Conservation (phyloP, 2,797 vertebrate species). For the Lutjanus argentimaculatus region DNA sequence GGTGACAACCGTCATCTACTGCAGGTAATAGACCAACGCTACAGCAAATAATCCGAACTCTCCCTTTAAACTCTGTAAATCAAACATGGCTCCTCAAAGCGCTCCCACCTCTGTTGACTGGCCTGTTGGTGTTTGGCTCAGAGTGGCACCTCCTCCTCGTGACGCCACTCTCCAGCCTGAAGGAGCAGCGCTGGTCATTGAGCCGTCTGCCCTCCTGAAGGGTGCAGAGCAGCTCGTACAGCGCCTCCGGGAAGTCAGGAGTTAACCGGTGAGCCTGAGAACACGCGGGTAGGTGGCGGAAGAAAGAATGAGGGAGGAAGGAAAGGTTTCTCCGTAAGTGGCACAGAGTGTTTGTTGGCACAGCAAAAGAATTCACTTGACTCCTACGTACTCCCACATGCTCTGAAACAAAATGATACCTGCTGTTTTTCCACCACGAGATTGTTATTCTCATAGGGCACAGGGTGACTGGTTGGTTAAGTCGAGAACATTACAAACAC, state of each 20-base stretch:
- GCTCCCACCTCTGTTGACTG: slow-evolving; percentile 77
- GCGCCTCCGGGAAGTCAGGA: slow-evolving; percentile 85
- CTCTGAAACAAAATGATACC: slow-evolving; percentile 34
- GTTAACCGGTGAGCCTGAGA: slow-evolving; percentile 81
- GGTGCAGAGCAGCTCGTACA: slow-evolving; percentile 86
- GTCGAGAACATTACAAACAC: slow-evolving; percentile 11
- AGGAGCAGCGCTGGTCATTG: slow-evolving; percentile 90
- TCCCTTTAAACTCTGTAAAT: too few relatives aligned
- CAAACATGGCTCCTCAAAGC: not conserved
- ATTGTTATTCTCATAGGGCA: not conserved
- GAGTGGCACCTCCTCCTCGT: slow-evolving; percentile 86
- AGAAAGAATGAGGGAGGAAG: not conserved
- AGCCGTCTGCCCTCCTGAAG: slow-evolving; percentile 87
- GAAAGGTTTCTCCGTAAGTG: slow-evolving; percentile 55
- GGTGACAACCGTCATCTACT: too few relatives aligned
- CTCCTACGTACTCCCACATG: slow-evolving; percentile 64
- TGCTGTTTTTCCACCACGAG: slow-evolving; percentile 48
- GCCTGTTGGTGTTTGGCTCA: slow-evolving; percentile 83
- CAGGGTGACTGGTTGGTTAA: not conserved
- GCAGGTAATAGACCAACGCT: too few relatives aligned
- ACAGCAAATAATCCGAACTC: too few relatives aligned
- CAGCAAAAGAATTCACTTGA: slow-evolving; percentile 44
- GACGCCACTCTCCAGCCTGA: slow-evolving; percentile 74
- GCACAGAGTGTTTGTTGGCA: slow-evolving; percentile 63
- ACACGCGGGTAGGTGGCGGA: slow-evolving; percentile 38